phyloP scores from a whole-genome alignment of 2,797 vertebrate species.

The Silurus aristotelis region DNA sequence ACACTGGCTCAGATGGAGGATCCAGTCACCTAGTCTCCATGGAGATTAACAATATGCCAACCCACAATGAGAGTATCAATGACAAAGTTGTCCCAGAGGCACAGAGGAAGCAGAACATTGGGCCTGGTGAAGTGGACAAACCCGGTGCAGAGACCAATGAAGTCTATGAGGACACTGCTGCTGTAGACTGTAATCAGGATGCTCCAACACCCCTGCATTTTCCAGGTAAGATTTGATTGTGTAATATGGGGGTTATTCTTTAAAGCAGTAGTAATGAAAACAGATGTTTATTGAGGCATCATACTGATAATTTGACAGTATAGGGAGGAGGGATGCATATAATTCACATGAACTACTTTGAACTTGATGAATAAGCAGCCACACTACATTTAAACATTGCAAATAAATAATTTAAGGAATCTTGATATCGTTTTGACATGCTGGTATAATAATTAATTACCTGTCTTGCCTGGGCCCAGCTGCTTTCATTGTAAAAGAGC shows the following conservation, averaged over 20 bases:
- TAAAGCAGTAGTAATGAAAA: background rate
- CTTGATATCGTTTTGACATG: background rate
- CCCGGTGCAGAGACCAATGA: slow-evolving; percentile 87
- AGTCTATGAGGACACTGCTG: slow-evolving; percentile 84
- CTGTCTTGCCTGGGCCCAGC: slow-evolving; percentile 47
- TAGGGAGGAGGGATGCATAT: background rate
- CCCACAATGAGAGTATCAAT: slow-evolving; percentile 77
- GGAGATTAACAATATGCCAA: slow-evolving; percentile 61
- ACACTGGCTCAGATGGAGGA: slow-evolving; percentile 78
- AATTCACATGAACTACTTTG: background rate
- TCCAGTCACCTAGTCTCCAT: slow-evolving; percentile 68
- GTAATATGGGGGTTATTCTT: background rate
- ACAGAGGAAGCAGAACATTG: slow-evolving; percentile 61
- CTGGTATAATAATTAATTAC: background rate
- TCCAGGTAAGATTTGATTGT: slow-evolving; percentile 71
- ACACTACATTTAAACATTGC: background rate
- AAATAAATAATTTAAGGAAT: background rate
- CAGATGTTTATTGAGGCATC: no score
- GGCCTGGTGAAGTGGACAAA: slow-evolving; percentile 66
- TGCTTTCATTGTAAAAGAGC: slow-evolving; percentile 44
- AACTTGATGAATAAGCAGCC: background rate
- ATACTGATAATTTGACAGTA: background rate
- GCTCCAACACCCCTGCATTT: slow-evolving; percentile 68
- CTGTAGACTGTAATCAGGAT: slow-evolving; percentile 79
- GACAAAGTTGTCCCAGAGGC: slow-evolving; percentile 67